A percentile compares a stretch with the other conserved stretches of the same genome.
phyloP scores from a whole-genome alignment of 2,797 vertebrate genomes.

The Pipistrellus kuhlii region DNA sequence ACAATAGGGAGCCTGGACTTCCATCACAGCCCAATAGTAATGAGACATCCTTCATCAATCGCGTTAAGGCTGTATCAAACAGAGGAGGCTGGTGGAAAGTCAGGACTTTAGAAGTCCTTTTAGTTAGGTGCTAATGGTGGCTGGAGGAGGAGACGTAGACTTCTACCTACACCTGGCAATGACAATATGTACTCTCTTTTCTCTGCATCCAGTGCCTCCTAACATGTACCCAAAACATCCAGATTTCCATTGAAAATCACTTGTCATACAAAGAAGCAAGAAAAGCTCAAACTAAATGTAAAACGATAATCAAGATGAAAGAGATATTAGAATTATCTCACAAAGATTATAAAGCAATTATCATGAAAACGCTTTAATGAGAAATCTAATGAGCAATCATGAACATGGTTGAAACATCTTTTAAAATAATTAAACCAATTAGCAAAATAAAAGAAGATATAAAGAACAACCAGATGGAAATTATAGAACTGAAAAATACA shows the following conservation, averaged over 20 bases:
- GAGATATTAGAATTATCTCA: not conserved
- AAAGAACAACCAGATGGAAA: slow-evolving; percentile 8
- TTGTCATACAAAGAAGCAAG: not conserved
- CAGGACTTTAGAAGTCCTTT: not conserved
- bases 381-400: not conserved
- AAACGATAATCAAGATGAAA: not conserved
- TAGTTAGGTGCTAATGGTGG: not conserved
- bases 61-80: not conserved
- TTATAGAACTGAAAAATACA: not conserved
- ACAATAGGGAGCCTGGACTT: not conserved
- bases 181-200: not conserved
- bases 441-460: not conserved
- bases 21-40: not conserved
- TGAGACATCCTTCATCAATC: not conserved
- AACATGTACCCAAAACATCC: not conserved
- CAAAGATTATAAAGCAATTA: not conserved
- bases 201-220: not conserved
- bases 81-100: not conserved
- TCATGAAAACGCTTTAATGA: not conserved
- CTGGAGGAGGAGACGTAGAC: not conserved
- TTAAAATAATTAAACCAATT: not conserved
- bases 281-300: not conserved
- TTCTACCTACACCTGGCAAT: not conserved
- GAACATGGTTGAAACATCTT: not conserved
- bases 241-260: slow-evolving; percentile 2